These are phyloP conservation scores for Sinonovacula constricta DNA, from an alignment of 1,140 invertebrate genomes.

Conservation along the genomic window DNA sequence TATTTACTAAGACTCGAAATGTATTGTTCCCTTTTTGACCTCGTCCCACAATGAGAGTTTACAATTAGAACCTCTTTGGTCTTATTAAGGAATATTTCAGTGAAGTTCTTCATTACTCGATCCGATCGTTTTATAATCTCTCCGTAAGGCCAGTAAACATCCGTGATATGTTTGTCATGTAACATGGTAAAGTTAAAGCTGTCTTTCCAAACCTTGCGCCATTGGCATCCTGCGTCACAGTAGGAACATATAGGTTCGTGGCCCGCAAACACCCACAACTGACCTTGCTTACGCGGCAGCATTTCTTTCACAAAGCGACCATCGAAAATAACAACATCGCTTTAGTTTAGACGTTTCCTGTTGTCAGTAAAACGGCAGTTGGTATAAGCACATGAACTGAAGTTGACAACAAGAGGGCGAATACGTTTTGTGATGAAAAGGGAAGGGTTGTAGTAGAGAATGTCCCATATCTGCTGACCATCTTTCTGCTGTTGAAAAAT, in stretches of 20 bases:
- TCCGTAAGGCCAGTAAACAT: slow-evolving; percentile 40
- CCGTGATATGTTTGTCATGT: slow-evolving; percentile 35
- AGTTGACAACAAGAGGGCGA: too few species aligned
- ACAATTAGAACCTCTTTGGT: slow-evolving; percentile 26
- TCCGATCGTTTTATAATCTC: slow-evolving; percentile 23
- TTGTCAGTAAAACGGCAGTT: too few species aligned
- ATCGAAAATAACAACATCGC: slow-evolving; percentile 33
- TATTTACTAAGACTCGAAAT: slow-evolving; percentile 17
- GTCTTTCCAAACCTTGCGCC: slow-evolving; percentile 20
- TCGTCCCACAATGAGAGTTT: slow-evolving; percentile 34
- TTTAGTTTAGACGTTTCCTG: too few species aligned
- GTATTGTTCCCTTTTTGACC: slow-evolving; percentile 14
- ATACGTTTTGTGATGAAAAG: too few species aligned
- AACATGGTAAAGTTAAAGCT: slow-evolving; percentile 45
- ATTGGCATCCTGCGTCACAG: slow-evolving; percentile 3
- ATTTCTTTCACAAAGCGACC: slow-evolving; percentile 31
- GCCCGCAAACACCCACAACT: slow-evolving; percentile 37
- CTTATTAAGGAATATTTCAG: background rate
- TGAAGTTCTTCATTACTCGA: slow-evolving; percentile 4
- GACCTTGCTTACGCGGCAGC: slow-evolving; percentile 18
- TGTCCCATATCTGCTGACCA: too few species aligned
- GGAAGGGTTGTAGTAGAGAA: too few species aligned
- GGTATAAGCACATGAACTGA: too few species aligned
- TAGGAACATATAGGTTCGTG: slow-evolving; percentile 9
- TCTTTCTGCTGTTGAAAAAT: too few species aligned